phyloP scores from a whole-genome alignment of 2,113 vertebrate genomes.

The human region DNA sequence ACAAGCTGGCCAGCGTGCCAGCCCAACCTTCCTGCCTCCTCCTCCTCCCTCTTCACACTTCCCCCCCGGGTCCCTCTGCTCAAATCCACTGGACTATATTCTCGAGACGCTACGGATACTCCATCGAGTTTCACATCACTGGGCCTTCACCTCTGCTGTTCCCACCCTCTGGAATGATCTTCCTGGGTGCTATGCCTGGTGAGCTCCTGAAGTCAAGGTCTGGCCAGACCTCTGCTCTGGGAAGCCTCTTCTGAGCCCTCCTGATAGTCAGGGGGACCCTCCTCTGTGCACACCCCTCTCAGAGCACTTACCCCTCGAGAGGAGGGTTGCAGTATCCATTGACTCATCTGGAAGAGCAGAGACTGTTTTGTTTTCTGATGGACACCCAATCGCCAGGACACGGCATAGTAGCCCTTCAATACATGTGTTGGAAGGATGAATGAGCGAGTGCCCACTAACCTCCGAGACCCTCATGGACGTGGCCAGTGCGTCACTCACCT shows the following conservation, averaged over 20 bases:
- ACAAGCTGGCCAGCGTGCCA: background rate
- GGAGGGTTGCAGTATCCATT: background rate
- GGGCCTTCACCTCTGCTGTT: background rate
- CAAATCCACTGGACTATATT: no score
- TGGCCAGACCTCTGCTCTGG: background rate
- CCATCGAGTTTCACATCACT: background rate
- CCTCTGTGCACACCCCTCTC: background rate
- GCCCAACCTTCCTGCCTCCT: background rate
- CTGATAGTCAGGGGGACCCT: background rate
- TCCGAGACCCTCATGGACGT: background rate
- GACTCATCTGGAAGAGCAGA: background rate
- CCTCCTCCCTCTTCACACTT: background rate
- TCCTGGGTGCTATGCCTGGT: background rate
- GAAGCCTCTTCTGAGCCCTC: background rate
- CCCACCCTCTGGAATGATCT: background rate
- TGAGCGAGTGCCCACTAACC: background rate
- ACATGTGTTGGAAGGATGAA: background rate
- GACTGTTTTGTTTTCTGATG: background rate
- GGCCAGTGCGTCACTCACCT: background rate
- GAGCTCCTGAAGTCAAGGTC: background rate
- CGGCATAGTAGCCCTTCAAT: background rate
- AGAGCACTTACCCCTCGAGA: fast-evolving
- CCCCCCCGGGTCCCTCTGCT: background rate
- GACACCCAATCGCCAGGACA: background rate
- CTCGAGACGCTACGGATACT: background rate